phyloP scores from a whole-genome alignment of 2,113 vertebrate genomes.

The Boleophthalmus pectinirostris region DNA sequence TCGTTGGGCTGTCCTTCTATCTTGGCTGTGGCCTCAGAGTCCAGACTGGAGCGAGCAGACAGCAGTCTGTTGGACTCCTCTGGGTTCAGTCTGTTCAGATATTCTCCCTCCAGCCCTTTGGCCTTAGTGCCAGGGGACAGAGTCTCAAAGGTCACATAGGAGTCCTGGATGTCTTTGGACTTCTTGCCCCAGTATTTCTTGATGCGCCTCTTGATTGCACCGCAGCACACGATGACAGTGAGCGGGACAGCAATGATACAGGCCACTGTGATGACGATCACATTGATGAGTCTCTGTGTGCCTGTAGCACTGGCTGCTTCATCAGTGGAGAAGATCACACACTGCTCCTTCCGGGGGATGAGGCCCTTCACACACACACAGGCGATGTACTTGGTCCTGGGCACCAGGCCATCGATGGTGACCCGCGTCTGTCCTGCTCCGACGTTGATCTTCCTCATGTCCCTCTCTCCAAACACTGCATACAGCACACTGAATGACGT shows the following conservation, averaged over 20 bases:
- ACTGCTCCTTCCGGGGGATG: slow-evolving; percentile 92
- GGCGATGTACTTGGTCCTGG: slow-evolving; percentile 92
- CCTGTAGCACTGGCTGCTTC: slow-evolving; percentile 87
- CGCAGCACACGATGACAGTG: slow-evolving; percentile 90
- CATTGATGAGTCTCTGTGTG: slow-evolving; percentile 94
- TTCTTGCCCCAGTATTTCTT: slow-evolving; percentile 81
- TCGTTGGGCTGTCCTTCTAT: slow-evolving; percentile 85
- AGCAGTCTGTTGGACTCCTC: slow-evolving; percentile 91
- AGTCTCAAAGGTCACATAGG: slow-evolving; percentile 90
- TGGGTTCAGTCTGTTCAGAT: slow-evolving; percentile 81
- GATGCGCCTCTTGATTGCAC: slow-evolving; percentile 88
- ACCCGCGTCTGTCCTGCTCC: slow-evolving; percentile 86
- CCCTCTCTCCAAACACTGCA: slow-evolving; percentile 86
- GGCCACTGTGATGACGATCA: slow-evolving; percentile 94
- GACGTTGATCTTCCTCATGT: slow-evolving; percentile 88
- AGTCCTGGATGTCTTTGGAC: slow-evolving; percentile 84
- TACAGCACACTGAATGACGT: slow-evolving; percentile 91
- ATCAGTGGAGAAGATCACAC: slow-evolving; percentile 94
- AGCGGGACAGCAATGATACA: slow-evolving; percentile 91
- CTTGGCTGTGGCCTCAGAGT: slow-evolving; percentile 85
- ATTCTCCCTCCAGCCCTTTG: slow-evolving; percentile 84
- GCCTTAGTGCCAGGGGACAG: slow-evolving; percentile 83
- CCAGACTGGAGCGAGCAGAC: slow-evolving; percentile 88
- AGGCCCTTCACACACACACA: slow-evolving; percentile 89
- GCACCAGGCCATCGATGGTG: slow-evolving; percentile 85